Base-by-base conservation (phyloP, 2,888 invertebrate species). In the Notodromas monacha region DNA sequence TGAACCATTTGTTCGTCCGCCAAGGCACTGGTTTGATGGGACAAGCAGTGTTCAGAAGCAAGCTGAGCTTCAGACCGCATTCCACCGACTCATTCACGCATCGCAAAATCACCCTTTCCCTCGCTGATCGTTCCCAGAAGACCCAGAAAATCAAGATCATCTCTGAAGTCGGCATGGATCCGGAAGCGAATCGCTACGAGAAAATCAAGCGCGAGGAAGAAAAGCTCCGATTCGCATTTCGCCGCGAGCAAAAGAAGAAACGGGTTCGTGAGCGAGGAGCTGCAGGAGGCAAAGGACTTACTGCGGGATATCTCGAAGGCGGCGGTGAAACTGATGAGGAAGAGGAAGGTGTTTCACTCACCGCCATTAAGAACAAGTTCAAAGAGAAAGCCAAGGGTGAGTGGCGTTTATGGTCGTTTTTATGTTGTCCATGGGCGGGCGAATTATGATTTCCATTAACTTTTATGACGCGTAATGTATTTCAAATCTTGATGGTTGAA, bases 51-150 rank as follows among this genome's bases (percentile, higher is more conserved):
- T 92, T 96, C 55, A 62, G 77, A 26, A 86, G 84, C 0, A 92
- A 92, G 50, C 55, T 96, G 1, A 77, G 81, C 2, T 96, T 96
- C 66, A 61, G 92, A 27, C 96, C 96, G 0, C 86, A 89, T 48
- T 92, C 92, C 1, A 96, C 92, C 0, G 92, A 96, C 47, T 89
- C 89, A 13, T 84, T 89, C 52, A 96, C 96, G 0, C 92, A 96
- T 50, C 64, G 86, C 39, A 96, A 96, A 60, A 89, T 96, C 73
- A 96, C 92, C 0, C 60, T 92, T 51, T 89, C 86, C 0, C 56
- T 92, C 39, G 92, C 92, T 0, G 92, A 96, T 51, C 61, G 86
- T 31, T 73, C 79, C 27, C 68, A 74, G 30, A 86, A 86, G 52
- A 73, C 79, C 0, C 68, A 72, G 2, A 79, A 81, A 30, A 89